Base-by-base conservation (phyloP, 2,113 vertebrate species). In the Engraulis encrasicolus region DNA sequence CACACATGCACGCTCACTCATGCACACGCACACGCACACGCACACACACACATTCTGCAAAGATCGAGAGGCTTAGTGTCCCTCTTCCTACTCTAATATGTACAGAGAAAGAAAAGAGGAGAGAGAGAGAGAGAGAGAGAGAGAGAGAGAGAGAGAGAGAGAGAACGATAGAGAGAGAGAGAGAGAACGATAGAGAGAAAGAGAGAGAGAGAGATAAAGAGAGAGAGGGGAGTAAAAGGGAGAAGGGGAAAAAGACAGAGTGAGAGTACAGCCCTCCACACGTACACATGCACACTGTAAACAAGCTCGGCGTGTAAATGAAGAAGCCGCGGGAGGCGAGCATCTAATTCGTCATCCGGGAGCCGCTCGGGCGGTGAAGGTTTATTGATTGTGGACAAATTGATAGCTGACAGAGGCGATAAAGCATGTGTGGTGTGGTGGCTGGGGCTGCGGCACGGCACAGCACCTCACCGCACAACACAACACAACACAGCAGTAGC, bases 331-430 rank as follows among this genome's bases (percentile, higher is more conserved):
- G 66, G 36, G 58, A 84, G 82, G 82, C 79, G 79, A 77, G 81
- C 78, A n/a, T 82, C 81, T 87, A 84, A 87, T 87, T 85, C 85
- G 82, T 86, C 81, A 82, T 80, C 36, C 14, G 80, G 27, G 79
- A 11, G 79, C 79, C 38, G 48, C 49, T 86, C 71, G 58, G 83
- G 38, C 77, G 80, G 82, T 18, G 50, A 78, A 80, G 82, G 78
- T 78, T 79, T 85, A 85, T 87, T 86, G 86, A 85, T 85, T 81
- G 82, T 80, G 82, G 78, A 78, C 84, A 82, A 87, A 89, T 81
- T 89, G 84, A 89, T 89, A 85, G 86, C 88, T 80, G 40, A 83
- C 86, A 36, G 78, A 80, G 80, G 84, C 82, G 84, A 87, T 85
- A 89, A 84, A 87, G 81, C 85, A 85, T 84, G 82, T 71, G 79